These are phyloP conservation scores for Bradypodion ventrale DNA, from an alignment of 2,797 vertebrate species.

Conservation along the genomic window DNA sequence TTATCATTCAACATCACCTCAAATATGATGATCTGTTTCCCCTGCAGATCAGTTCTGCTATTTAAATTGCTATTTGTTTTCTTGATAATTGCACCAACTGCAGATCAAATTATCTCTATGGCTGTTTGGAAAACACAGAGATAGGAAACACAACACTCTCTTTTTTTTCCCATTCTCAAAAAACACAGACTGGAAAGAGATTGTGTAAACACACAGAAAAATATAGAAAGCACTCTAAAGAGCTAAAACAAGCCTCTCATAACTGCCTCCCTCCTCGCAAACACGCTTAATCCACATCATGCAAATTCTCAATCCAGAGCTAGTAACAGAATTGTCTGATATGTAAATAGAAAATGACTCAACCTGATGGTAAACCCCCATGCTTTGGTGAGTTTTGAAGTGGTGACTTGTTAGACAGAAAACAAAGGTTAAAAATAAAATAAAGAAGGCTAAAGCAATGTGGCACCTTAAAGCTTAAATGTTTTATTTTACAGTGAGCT, in stretches of 20 bases:
- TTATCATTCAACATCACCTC: constrained; percentile 2
- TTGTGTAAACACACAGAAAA: not conserved
- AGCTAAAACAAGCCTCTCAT: too few relatives aligned
- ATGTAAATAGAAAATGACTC: not conserved
- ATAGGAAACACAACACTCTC: not conserved
- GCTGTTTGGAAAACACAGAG: constrained; percentile 22
- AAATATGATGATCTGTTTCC: constrained; percentile 26
- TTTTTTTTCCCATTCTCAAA: not conserved
- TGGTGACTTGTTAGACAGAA: too few relatives aligned
- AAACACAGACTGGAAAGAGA: not conserved
- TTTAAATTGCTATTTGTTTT: constrained; percentile 36
- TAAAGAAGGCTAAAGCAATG: too few relatives aligned
- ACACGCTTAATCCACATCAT: not conserved
- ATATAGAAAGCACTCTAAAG: not conserved
- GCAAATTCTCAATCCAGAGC: not conserved
- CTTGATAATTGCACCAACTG: constrained; percentile 25
- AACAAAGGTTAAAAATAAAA: too few relatives aligned
- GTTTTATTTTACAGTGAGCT: too few relatives aligned
- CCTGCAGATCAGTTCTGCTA: constrained; percentile 19
- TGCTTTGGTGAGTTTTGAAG: not conserved
- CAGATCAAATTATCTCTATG: constrained; percentile 34
- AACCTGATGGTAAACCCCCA: not conserved
- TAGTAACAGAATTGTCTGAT: not conserved
- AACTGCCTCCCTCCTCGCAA: too few relatives aligned
- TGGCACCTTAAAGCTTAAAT: too few relatives aligned